Conservation (phyloP, 2,888 invertebrate genomes). For the Pinctada fucata region DNA sequence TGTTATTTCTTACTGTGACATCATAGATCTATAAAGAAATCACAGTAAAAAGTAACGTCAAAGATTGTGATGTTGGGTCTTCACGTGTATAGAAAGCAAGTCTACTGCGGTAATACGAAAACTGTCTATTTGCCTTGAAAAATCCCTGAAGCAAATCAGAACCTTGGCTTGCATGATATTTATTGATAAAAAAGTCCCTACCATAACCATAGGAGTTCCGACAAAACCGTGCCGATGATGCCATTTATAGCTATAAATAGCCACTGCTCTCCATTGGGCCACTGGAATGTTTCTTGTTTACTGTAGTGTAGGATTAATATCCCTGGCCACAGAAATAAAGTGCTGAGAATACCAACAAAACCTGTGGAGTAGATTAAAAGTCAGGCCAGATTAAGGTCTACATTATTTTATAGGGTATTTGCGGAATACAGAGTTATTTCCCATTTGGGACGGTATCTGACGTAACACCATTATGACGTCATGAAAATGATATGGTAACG, state of each 20-base stretch:
- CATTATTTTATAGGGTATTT: not conserved
- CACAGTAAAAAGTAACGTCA: too few relatives aligned
- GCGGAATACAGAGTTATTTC: not conserved
- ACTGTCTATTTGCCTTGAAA: too few relatives aligned
- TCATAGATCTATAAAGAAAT: too few relatives aligned
- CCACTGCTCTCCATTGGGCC: slow-evolving; percentile 90
- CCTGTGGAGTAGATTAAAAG: slow-evolving; percentile 80
- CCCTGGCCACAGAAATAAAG: slow-evolving; percentile 91
- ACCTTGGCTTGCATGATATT: too few relatives aligned
- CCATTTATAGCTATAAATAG: slow-evolving; percentile 89
- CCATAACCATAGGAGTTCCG: slow-evolving; percentile 96
- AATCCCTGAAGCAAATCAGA: too few relatives aligned
- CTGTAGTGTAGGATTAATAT: slow-evolving; percentile 91
- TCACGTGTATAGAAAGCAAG: too few relatives aligned
- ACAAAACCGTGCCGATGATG: slow-evolving; percentile 91
- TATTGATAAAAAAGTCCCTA: slow-evolving; percentile 76
- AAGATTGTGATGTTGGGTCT: too few relatives aligned
- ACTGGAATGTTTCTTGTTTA: slow-evolving; percentile 88
- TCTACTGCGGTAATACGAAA: too few relatives aligned
- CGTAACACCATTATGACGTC: not conserved
- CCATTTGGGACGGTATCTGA: not conserved
- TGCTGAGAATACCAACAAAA: slow-evolving; percentile 94
- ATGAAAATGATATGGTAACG: not conserved
- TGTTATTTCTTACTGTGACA: too few relatives aligned
- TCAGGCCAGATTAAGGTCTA: not conserved